Conservation (phyloP, 1,140 invertebrate species). For the Pantala flavescens region DNA sequence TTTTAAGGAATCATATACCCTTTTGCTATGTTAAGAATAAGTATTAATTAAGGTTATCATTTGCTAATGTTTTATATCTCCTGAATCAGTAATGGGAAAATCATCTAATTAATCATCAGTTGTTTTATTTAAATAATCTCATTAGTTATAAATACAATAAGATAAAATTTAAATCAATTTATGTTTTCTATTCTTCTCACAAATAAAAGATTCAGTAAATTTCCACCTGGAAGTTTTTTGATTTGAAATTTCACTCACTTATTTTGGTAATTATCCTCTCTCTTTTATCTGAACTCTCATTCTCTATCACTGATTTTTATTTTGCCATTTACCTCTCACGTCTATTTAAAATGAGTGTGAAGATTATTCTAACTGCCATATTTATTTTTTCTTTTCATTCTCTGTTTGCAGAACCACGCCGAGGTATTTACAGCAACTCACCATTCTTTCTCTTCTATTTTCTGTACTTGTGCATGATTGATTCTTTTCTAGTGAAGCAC, state of each 20-base stretch:
- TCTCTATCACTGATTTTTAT: slow-evolving; percentile 21
- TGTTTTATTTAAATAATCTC: too few relatives aligned
- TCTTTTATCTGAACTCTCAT: slow-evolving; percentile 22
- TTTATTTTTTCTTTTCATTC: slow-evolving; percentile 22
- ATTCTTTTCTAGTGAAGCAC: slow-evolving; percentile 15
- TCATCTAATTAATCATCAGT: too few relatives aligned
- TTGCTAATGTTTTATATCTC: too few relatives aligned
- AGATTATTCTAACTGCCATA: slow-evolving; percentile 14
- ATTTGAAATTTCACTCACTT: slow-evolving; percentile 5
- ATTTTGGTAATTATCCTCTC: background rate
- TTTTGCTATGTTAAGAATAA: too few relatives aligned
- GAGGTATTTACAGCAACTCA: slow-evolving; percentile 25
- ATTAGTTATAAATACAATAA: slow-evolving; percentile 24
- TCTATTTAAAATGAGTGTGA: slow-evolving; percentile 13
- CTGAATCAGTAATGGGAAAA: too few relatives aligned
- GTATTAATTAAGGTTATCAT: too few relatives aligned
- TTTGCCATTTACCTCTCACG: slow-evolving; percentile 15
- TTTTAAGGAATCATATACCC: too few relatives aligned
- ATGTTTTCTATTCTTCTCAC: slow-evolving; percentile 13
- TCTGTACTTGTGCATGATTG: slow-evolving; percentile 14
- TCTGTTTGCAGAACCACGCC: slow-evolving; percentile 29
- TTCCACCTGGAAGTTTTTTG: background rate
- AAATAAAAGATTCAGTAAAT: background rate
- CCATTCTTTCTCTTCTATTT: slow-evolving; percentile 16
- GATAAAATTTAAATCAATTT: slow-evolving; percentile 18